phyloP scores from a whole-genome alignment of 2,113 vertebrate genomes.

The Ceyx melanurus region DNA sequence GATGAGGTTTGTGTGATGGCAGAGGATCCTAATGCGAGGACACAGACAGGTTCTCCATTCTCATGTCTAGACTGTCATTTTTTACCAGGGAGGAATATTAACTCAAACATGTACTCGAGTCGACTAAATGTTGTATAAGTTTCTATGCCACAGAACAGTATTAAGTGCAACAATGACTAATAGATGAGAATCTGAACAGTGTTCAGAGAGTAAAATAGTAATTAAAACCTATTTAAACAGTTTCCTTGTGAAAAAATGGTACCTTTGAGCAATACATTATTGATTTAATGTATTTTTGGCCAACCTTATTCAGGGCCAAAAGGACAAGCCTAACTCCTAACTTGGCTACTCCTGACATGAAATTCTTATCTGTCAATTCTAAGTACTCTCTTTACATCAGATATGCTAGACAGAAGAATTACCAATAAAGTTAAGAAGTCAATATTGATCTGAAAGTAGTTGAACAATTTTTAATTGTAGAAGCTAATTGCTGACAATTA shows the following conservation, averaged over 20 bases:
- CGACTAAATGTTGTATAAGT: not conserved
- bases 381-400: not conserved
- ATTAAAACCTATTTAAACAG: not conserved
- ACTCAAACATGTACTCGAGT: not conserved
- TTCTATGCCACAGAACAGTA: not conserved
- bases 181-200: not conserved
- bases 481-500: not conserved
- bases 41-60: not conserved
- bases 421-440: not conserved
- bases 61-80: not conserved
- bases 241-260: not conserved
- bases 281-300: not conserved
- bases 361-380: not conserved
- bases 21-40: not conserved
- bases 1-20: not conserved
- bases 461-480: not conserved
- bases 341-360: not conserved
- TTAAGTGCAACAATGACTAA: not conserved
- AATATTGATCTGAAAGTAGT: not conserved
- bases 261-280: not conserved
- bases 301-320: not conserved
- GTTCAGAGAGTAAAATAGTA: not conserved
- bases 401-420: not conserved
- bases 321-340: not conserved
- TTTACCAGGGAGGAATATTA: not conserved